Conservation (phyloP, 2,113 vertebrate species). For the Corvus cornix region DNA sequence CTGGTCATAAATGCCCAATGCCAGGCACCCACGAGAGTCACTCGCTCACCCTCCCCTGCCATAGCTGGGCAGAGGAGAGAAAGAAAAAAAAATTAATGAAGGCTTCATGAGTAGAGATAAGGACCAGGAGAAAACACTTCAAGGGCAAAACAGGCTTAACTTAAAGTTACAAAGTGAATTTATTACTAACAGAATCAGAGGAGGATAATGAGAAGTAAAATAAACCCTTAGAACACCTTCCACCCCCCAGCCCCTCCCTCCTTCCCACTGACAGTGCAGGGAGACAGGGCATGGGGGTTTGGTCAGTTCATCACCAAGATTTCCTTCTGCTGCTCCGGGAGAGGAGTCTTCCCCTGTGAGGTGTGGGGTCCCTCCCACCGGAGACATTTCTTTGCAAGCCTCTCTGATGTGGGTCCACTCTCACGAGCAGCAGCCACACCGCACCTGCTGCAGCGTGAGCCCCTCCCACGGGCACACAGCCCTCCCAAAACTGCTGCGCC, state of each 20-base stretch:
- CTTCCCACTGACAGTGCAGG: neutral
- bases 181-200: neutral
- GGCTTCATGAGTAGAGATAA: neutral
- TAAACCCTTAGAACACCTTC: too few relatives aligned
- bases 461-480: too few relatives aligned
- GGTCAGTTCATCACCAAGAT: neutral
- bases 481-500: too few relatives aligned
- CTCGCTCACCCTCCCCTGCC: neutral
- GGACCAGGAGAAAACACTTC: neutral
- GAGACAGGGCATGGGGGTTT: neutral
- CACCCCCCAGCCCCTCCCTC: neutral
- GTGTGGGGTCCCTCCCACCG: neutral
- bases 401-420: fast-evolving
- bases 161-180: neutral
- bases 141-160: neutral
- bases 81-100: neutral
- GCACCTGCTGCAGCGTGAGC: too few relatives aligned
- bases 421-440: neutral
- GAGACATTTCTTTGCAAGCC: neutral
- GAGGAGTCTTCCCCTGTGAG: neutral
- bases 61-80: neutral
- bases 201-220: neutral
- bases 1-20: neutral
- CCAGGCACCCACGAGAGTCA: neutral
- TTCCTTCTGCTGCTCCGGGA: fast-evolving